Percentiles rank a stretch among this genome's conserved stretches.
phyloP scores from a whole-genome alignment of 2,888 invertebrate species.

The Lepidocyrtinus sp. region DNA sequence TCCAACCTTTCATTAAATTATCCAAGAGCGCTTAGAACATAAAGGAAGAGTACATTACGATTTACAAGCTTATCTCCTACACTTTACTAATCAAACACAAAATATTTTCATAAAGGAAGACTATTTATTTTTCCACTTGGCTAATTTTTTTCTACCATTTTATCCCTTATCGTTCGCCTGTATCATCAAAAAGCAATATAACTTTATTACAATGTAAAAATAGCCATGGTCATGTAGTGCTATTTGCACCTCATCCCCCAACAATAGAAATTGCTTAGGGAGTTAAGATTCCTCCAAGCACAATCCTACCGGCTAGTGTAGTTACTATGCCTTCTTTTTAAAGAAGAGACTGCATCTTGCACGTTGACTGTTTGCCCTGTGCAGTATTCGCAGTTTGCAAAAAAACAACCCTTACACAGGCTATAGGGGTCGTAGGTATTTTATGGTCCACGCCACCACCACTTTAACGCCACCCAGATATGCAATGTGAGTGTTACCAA shows the following conservation, averaged over 20 bases:
- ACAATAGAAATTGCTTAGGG: neutral
- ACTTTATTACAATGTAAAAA: conserved; percentile 19
- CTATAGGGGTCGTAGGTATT: too few relatives aligned
- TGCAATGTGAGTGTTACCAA: neutral
- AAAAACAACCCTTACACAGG: too few relatives aligned
- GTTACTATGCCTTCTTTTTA: too few relatives aligned
- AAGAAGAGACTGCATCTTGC: too few relatives aligned
- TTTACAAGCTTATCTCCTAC: neutral
- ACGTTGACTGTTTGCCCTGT: too few relatives aligned
- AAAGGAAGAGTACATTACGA: neutral
- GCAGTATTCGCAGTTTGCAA: too few relatives aligned
- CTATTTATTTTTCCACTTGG: neutral
- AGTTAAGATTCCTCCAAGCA: too few relatives aligned
- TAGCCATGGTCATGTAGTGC: conserved; percentile 24
- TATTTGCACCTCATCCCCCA: conserved; percentile 12
- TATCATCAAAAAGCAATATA: neutral
- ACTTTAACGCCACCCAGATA: neutral
- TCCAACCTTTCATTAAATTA: too few relatives aligned
- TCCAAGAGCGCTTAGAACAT: too few relatives aligned
- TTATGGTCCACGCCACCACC: neutral
- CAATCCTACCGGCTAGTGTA: too few relatives aligned
- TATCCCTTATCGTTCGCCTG: neutral
- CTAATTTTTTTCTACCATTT: neutral
- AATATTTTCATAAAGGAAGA: neutral
- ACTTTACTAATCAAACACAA: conserved; percentile 1